Evolutionary conservation across 2,113 vertebrate genomes (phyloP), one percentile per base, ranked within the genome.

Genomic region (Lophochroa leadbeateri): DNA sequence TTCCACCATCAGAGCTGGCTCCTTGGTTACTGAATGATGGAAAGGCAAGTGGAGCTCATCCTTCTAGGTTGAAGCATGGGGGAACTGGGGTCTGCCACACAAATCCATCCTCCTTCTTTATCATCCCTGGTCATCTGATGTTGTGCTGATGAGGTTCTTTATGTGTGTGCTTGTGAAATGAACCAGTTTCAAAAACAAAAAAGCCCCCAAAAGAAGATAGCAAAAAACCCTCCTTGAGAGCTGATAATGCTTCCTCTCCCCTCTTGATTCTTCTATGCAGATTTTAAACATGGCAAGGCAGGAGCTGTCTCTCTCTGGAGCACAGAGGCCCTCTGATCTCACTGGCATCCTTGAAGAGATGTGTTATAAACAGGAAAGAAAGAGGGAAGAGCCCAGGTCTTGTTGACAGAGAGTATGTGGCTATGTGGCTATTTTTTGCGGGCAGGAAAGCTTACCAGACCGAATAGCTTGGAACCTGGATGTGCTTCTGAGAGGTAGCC

Each of bases 401-500:
- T 7, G 0, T 35, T 6, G 10, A 58, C 50, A 88, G 65, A 69
- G 77, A 88, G 46, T 37, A 9, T 44, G 55, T 3, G 2, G 47
- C 79, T 90, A 46, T 81, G 53, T 33, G 18, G 55, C 55, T 58
- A 10, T 23, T 58, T 93, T 86, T 69, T 81, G 65, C 1, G 1
- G 35, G n/a, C 72, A 85, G 92, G 60, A 79, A 93, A 74, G 63
- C 58, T 65, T 94, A 87, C 63, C 63, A 93, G 76, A 75, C n/a
- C 44, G n/a, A 37, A 20, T 15, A 84, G 52, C 49, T 76, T 86
- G 80, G 80, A 94, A 86, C 69, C 52, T 35, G 88, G 74, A 49
- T 84, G 74, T 88, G 44, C 57, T 75, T 76, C 74, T 82, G 83
- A 88, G 83, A 84, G 81, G 80, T 61, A 75, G 61, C 80, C 96